Evolutionary conservation across 2,797 vertebrate genomes (phyloP), one percentile per base, ranked within the genome.

Genomic region (Gymnopithys bicolor): DNA sequence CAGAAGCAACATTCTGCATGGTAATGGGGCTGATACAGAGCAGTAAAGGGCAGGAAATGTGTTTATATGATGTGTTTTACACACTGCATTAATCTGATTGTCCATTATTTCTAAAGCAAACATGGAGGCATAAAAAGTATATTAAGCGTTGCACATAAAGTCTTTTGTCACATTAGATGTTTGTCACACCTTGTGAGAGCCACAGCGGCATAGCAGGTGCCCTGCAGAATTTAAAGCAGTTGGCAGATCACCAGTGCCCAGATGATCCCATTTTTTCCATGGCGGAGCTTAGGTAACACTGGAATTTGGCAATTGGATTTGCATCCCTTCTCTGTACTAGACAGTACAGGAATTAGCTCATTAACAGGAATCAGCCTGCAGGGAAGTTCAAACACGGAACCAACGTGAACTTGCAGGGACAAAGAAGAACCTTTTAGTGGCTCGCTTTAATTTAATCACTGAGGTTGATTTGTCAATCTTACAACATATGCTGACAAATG

Each of bases 21-120:
- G 68, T 94, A 90, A 82, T 82, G 77, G 91, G 77, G 63, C 91
- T 93, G 83, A 67, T 43, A 91, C 5, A 88, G 74, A 84, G 83
- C 80, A 86, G 67, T 90, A 93, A 90, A 91, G 70, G 85, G 66
- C 46, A 90, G 87, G 71, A 83, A 90, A 91, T 94, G 60, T 58
- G 85, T 92, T 89, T 93, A 71, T 92, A 67, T 32, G 84, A 21
- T 93, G 43, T 93, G 45, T 67, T 76, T 64, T 86, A 46, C 87
- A 90, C 88, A 67, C 70, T 82, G 62, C 93, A 88, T 94, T 96
- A 92, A 94, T 95, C 93, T 93, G 69, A 94, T 60, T 86, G 94
- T 90, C 76, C 70, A 37, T 87, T 85, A 90, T 96, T 96, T 68
- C 86, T 95, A 74, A 97, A 90, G 75, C 85, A 94, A 94, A 95